Evolutionary conservation across 2,113 vertebrate genomes (phyloP), one percentile per base, ranked within the genome.

Genomic region (Gopherus evgoodei): DNA sequence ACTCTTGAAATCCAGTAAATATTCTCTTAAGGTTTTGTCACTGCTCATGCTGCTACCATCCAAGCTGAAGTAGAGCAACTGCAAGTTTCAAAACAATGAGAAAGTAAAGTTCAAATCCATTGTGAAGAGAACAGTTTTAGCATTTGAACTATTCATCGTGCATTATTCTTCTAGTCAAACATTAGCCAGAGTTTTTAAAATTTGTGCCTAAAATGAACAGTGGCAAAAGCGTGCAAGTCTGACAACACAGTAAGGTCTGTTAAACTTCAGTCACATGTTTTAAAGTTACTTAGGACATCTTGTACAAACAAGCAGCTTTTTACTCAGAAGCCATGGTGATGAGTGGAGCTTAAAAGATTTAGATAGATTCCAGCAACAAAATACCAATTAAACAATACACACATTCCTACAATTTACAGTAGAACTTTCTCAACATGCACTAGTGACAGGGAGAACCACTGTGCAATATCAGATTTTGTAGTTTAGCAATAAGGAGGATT

Each of bases 221-320:
- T 2, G 5, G 76, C 53, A 94, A 88, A 76, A 47, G 19, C 19
- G 13, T 11, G 57, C 49, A 5, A 78, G 19, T 42, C 35, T 52
- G 83, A 86, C 87, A 84, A 81, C n/a, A 92, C 69, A 27, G 54
- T 14, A 72, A 78, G 25, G 81, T 31, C 85, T 83, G 76, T 85
- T 95, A 95, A 93, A 87, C 91, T 93, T 95, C 93, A 83, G 79
- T 57, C 72, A 82, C 19, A 56, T 76, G 54, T 78, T 24, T 78
- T 78, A 78, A 44, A 78, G 44, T 42, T 47, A 44, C 42, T 27
- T 38, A 72, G 65, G 19, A 72, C n/a, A 38, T 38, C n/a, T 38
- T 72, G 38, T 38, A 10, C 65, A 90, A 89, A 69, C 1, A 6
- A 90, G 79, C 14, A 94, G 80, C 35, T 94, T 85, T 76, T 90